Evolutionary conservation across 2,888 invertebrate species (phyloP), one percentile per base, ranked within the genome.

Genomic region (Pseudococcus viburni): DNA sequence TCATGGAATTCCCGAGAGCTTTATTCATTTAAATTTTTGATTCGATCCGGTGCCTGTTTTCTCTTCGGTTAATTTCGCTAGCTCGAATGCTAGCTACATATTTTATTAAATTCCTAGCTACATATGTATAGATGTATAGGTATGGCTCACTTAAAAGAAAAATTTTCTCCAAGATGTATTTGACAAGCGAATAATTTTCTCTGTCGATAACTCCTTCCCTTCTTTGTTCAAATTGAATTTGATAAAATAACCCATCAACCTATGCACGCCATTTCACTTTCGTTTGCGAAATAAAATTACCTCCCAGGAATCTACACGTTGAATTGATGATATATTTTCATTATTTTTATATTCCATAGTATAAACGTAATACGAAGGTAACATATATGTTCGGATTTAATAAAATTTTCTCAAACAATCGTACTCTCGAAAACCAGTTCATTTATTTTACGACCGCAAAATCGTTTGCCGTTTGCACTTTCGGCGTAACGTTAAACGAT

Each of bases 181-280:
- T 17, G 73, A 73, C 73, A 73, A 73, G 73, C 73, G 17, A 73
- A 33, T 73, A 73, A 73, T 73, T 73, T 33, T 73, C 33, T 73
- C 73, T 73, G 73, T 33, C 73, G 73, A 73, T 73, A 33, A 33
- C 33, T 73, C 33, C 26, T 68, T 26, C 33, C 19, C 15, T 12
- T 73, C 26, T 73, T 33, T 73, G 33, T 33, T 73, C 39, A 33
- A 73, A 33, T 83, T 83, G 19, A 46, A 83, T 83, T 83, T 83
- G 46, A 46, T 83, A 46, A 83, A 83, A 83, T 46, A 83, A 83
- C 46, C 19, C 9, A 83, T 83, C 19, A 83, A 46, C 46, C 19
- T 26, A 83, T 83, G 80, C 80, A 83, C 80, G 17, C 80, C 80
- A 83, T 83, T 83, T 83, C 80, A 83, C 46, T 73, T 33, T 73